These are phyloP conservation scores for Euura lappo DNA, from an alignment of 1,140 invertebrate species.

Conservation along the genomic window DNA sequence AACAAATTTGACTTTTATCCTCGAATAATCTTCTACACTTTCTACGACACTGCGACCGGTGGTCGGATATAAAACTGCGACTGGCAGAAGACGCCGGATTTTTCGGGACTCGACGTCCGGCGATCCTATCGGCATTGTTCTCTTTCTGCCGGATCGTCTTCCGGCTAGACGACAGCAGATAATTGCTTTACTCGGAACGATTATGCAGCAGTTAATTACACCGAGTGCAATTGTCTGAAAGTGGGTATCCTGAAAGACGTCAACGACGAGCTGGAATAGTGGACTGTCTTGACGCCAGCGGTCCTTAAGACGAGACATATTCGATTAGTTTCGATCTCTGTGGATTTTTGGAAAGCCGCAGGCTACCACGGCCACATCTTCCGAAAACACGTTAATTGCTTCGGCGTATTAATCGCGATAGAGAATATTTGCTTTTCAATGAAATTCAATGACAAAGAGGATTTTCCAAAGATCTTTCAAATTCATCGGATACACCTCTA, in stretches of 20 bases:
- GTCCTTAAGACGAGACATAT: background rate
- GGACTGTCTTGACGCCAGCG: background rate
- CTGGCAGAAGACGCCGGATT: too few relatives aligned
- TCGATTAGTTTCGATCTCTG: background rate
- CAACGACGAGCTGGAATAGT: background rate
- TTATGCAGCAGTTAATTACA: background rate
- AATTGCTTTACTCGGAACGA: background rate
- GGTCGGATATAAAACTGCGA: too few relatives aligned
- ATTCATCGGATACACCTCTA: too few relatives aligned
- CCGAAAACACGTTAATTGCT: too few relatives aligned
- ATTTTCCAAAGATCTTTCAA: too few relatives aligned
- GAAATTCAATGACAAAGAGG: too few relatives aligned
- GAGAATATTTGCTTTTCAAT: too few relatives aligned
- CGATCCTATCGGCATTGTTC: conserved; percentile 1
- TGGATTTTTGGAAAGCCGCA: background rate
- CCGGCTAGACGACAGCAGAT: background rate
- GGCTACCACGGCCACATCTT: too few relatives aligned
- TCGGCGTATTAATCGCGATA: too few relatives aligned
- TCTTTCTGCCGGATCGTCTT: background rate
- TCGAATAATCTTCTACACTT: too few relatives aligned
- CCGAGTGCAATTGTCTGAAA: background rate
- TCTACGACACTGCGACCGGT: too few relatives aligned
- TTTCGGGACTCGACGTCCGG: background rate
- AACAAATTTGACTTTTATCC: too few relatives aligned
- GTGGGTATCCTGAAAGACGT: background rate